phyloP scores from a whole-genome alignment of 2,888 invertebrate genomes.

The Schrankia costaestrigalis region DNA sequence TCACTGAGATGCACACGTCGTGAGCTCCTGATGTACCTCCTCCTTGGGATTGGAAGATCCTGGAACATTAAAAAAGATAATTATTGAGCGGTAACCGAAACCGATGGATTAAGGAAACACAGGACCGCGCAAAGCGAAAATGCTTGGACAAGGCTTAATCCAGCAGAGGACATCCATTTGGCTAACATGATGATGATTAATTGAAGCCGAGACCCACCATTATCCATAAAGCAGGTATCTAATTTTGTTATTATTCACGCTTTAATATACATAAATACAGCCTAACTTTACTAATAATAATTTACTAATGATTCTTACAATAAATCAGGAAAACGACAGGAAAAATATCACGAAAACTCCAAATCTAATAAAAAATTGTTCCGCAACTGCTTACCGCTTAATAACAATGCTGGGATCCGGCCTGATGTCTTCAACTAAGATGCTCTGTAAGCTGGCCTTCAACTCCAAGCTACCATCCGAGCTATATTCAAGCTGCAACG shows the following conservation, averaged over 20 bases:
- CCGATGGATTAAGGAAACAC: too few relatives aligned
- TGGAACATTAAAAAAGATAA: slow-evolving; percentile 34
- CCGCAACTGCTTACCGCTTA: slow-evolving; percentile 71
- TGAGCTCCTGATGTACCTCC: slow-evolving; percentile 79
- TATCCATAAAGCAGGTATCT: too few relatives aligned
- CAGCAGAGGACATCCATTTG: too few relatives aligned
- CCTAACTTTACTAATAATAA: too few relatives aligned
- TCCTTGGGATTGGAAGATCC: slow-evolving; percentile 84
- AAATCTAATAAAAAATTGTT: neutral
- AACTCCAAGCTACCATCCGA: slow-evolving; percentile 86
- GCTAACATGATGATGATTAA: too few relatives aligned
- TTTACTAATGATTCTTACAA: too few relatives aligned
- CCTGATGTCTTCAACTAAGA: slow-evolving; percentile 86
- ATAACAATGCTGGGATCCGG: slow-evolving; percentile 82
- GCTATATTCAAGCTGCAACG: slow-evolving; percentile 82
- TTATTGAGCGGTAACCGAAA: neutral
- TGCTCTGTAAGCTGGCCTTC: slow-evolving; percentile 84
- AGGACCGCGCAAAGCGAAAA: too few relatives aligned
- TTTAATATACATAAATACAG: too few relatives aligned
- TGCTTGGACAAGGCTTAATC: too few relatives aligned
- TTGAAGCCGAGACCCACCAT: too few relatives aligned
- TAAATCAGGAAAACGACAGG: too few relatives aligned
- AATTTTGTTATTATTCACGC: too few relatives aligned
- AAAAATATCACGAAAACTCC: neutral
- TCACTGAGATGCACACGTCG: slow-evolving; percentile 76